Conservation (phyloP, 2,113 vertebrate species). For the Rhipidura dahli region DNA sequence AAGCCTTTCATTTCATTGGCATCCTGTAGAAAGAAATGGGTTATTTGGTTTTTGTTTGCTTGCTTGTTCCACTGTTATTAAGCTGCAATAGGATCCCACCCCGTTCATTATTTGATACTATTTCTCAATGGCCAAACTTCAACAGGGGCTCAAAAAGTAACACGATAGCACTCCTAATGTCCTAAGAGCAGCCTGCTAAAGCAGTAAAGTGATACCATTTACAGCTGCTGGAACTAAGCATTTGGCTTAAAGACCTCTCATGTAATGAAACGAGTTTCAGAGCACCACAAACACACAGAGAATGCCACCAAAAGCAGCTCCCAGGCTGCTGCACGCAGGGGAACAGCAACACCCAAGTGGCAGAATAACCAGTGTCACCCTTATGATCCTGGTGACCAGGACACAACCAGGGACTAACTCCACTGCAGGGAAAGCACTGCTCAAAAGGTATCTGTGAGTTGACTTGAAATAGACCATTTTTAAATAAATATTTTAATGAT, state of each 20-base stretch:
- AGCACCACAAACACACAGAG: neutral
- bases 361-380: neutral
- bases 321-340: neutral
- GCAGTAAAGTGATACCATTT: constrained; percentile 35
- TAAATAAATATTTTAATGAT: neutral
- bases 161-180: constrained; percentile 10
- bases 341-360: neutral
- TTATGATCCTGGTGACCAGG: neutral
- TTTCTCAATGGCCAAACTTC: constrained; percentile 1
- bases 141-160: constrained; percentile 4
- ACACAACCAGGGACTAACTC: neutral
- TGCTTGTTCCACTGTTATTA: neutral
- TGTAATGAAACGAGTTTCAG: neutral
- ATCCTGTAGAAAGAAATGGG: neutral
- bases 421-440: neutral
- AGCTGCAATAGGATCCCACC: neutral
- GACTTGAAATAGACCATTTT: neutral
- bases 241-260: neutral
- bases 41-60: neutral
- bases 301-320: neutral
- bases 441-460: neutral
- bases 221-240: constrained; percentile 17
- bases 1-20: neutral
- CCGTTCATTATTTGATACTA: neutral
- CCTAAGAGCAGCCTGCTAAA: neutral